Conservation (phyloP, 2,888 invertebrate species). For the Osedax fenrisi region DNA sequence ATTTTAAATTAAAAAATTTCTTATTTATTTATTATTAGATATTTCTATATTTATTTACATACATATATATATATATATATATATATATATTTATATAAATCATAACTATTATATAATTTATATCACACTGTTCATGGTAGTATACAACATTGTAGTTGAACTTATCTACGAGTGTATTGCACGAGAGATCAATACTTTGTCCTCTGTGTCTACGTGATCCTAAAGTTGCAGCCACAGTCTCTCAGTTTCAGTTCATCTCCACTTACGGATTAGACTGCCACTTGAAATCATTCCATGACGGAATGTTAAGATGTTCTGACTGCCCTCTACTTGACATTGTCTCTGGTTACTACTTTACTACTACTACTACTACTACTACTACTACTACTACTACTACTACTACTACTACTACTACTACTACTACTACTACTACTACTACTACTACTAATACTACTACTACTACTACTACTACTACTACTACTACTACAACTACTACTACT, state of each 20-base stretch:
- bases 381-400: neutral
- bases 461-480: no score
- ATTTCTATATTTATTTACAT: no score
- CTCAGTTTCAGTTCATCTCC: neutral
- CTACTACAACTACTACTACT: conserved; percentile 28
- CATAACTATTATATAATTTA: no score
- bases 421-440: neutral
- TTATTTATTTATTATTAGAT: no score
- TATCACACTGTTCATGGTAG: no score
- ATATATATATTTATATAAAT: no score
- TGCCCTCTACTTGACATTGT: neutral
- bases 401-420: neutral
- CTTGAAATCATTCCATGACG: neutral
- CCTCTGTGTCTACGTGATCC: neutral
- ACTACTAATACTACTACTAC: no score
- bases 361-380: neutral
- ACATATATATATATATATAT: no score
- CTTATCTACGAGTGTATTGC: neutral
- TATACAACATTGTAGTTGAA: neutral
- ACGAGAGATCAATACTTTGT: neutral
- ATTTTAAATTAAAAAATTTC: no score
- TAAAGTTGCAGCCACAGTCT: neutral
- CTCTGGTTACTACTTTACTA: neutral
- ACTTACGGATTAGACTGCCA: neutral
- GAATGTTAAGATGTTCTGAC: neutral